Percentiles rank a stretch among this genome's conserved stretches.
phyloP scores from a whole-genome alignment of 1,140 invertebrate genomes.

The Hyposmocoma kahamanoa region DNA sequence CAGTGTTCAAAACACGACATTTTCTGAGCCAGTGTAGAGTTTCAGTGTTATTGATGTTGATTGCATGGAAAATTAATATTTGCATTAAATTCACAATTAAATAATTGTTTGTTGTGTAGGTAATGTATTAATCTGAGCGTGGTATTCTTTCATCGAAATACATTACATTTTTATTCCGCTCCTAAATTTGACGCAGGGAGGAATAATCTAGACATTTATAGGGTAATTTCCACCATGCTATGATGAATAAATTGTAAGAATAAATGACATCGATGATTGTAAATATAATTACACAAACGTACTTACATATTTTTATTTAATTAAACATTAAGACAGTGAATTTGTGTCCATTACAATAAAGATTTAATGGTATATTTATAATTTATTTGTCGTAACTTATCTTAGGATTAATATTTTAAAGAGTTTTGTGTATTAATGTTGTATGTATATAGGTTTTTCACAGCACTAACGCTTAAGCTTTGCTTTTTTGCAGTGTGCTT shows the following conservation, averaged over 20 bases:
- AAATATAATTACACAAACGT: conserved; percentile 18
- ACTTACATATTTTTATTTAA: conserved; percentile 34
- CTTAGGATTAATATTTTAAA: conserved; percentile 34
- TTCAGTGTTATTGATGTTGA: conserved; percentile 33
- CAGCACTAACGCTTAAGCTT: conserved; percentile 47
- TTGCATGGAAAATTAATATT: conserved; percentile 47
- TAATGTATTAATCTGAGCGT: too few relatives aligned
- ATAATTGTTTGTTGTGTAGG: conserved; percentile 4
- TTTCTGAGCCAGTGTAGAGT: conserved; percentile 18
- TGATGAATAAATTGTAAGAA: background rate
- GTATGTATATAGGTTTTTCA: conserved; percentile 36
- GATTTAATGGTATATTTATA: conserved; percentile 29
- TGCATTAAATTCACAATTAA: conserved; percentile 21
- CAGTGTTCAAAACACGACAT: conserved; percentile 12
- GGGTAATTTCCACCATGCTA: background rate
- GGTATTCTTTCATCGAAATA: too few relatives aligned
- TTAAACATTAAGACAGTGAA: conserved; percentile 26
- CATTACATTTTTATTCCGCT: too few relatives aligned
- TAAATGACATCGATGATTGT: conserved; percentile 22
- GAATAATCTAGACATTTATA: too few relatives aligned
- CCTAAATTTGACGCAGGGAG: too few relatives aligned
- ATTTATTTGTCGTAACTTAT: conserved; percentile 44
- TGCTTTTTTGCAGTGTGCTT: conserved; percentile 45
- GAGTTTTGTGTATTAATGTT: conserved; percentile 43
- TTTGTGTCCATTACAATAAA: conserved; percentile 43